Percentiles rank a stretch among this genome's conserved stretches.
These are phyloP conservation scores for Atherinosoma microstoma DNA, from an alignment of 2,797 vertebrate genomes.

Conservation along the genomic window DNA sequence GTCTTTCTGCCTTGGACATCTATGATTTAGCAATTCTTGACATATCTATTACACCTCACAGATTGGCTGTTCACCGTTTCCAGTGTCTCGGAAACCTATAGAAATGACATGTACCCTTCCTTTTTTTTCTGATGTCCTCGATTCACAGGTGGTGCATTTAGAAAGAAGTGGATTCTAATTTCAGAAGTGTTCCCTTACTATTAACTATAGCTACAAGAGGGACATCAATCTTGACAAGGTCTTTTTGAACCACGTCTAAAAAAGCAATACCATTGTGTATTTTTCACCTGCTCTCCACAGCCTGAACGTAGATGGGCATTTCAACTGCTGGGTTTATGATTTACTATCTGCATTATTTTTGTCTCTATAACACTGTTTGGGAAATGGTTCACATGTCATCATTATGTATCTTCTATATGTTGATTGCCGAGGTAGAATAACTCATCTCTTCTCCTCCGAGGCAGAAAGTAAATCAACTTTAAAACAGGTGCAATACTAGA, in stretches of 20 bases:
- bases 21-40: slow-evolving; percentile 91
- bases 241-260: slow-evolving; percentile 79
- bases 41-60: slow-evolving; percentile 89
- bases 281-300: slow-evolving; percentile 70
- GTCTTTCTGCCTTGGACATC: slow-evolving; percentile 84
- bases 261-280: slow-evolving; percentile 75
- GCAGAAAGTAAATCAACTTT: slow-evolving; percentile 48
- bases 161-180: slow-evolving; percentile 86
- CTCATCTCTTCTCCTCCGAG: slow-evolving; percentile 17
- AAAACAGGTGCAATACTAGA: slow-evolving; percentile 43
- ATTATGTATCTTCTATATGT: slow-evolving; percentile 51
- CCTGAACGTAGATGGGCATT: slow-evolving; percentile 57
- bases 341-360: slow-evolving; percentile 62
- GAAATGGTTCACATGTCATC: slow-evolving; percentile 47
- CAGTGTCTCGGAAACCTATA: slow-evolving; percentile 83
- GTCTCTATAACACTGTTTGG: slow-evolving; percentile 46
- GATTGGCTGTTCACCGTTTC: slow-evolving; percentile 86
- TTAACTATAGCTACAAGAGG: slow-evolving; percentile 81
- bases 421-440: slow-evolving; percentile 48
- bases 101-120: slow-evolving; percentile 84
- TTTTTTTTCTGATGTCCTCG: slow-evolving; percentile 79
- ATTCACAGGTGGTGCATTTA: slow-evolving; percentile 81
- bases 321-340: slow-evolving; percentile 51
- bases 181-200: slow-evolving; percentile 81
- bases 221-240: slow-evolving; percentile 85